These are phyloP conservation scores for Nasonovia ribisnigri DNA, from an alignment of 2,888 invertebrate genomes.

Conservation along the genomic window DNA sequence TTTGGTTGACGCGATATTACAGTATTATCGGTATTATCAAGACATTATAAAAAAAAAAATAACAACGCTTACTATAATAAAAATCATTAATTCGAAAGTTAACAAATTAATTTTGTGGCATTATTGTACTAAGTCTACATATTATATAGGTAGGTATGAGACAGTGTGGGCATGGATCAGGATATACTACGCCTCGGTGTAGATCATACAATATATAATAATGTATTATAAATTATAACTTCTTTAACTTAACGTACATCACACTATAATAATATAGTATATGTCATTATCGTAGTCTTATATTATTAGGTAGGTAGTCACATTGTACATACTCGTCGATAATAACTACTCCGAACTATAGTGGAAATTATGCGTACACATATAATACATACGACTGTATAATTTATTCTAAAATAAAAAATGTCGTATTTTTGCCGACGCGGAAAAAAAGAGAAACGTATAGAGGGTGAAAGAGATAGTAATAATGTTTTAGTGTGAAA, in stretches of 20 bases:
- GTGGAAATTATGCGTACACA: not conserved
- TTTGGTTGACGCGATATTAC: not conserved
- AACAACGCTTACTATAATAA: not conserved
- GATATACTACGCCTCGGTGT: not conserved
- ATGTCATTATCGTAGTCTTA: not conserved
- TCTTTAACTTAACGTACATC: not conserved
- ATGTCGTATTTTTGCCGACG: not conserved
- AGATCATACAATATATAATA: not conserved
- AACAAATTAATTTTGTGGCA: not conserved
- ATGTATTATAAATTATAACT: not conserved
- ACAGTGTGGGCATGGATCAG: not conserved
- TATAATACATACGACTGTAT: not conserved
- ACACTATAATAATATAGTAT: not conserved
- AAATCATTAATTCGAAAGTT: not conserved
- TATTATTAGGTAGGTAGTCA: not conserved
- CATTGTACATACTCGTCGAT: not conserved
- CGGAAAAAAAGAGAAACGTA: not conserved
- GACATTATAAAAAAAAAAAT: conserved; percentile 1
- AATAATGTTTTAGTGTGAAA: conserved; percentile 17
- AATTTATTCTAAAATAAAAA: not conserved
- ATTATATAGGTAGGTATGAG: conserved; percentile 3
- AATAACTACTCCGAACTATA: not conserved
- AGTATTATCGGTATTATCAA: not conserved
- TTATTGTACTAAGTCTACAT: not conserved
- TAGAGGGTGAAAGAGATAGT: not conserved